Conservation (phyloP, 2,113 vertebrate species). For the Oreochromis aureus region DNA sequence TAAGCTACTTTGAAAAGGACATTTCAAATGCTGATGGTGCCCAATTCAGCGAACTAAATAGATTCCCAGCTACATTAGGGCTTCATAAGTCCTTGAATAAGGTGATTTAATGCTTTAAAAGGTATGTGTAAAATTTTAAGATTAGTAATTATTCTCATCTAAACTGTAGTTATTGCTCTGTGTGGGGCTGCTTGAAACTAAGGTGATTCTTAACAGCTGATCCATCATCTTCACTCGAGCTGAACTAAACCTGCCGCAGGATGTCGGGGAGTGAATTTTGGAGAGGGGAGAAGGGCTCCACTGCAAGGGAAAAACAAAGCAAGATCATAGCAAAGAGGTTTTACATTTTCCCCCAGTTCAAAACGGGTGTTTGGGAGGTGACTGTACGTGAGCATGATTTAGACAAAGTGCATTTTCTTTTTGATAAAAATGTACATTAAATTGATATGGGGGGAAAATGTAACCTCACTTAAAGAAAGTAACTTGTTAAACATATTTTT, state of each 20-base stretch:
- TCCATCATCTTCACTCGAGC: not conserved
- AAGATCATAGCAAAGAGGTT: not conserved
- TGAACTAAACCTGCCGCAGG: too few relatives aligned
- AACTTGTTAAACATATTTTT: not conserved
- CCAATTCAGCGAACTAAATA: fast-evolving
- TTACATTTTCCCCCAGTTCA: not conserved
- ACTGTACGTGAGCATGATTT: not conserved
- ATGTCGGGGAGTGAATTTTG: not conserved
- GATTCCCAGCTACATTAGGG: not conserved
- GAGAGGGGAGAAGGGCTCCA: not conserved
- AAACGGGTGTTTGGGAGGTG: not conserved
- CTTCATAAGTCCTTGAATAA: not conserved
- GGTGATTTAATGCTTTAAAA: not conserved
- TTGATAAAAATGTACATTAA: not conserved
- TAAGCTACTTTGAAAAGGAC: not conserved
- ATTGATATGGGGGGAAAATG: not conserved
- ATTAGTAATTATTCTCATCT: not conserved
- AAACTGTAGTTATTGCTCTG: not conserved
- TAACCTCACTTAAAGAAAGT: not conserved
- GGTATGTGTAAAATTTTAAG: not conserved
- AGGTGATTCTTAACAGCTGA: not conserved
- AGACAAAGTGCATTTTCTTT: not conserved
- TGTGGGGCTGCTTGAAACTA: not conserved
- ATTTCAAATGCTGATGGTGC: not conserved
- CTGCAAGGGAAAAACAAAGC: not conserved